Conservation (phyloP, 1,140 invertebrate genomes). For the Platorchestia sp. region DNA sequence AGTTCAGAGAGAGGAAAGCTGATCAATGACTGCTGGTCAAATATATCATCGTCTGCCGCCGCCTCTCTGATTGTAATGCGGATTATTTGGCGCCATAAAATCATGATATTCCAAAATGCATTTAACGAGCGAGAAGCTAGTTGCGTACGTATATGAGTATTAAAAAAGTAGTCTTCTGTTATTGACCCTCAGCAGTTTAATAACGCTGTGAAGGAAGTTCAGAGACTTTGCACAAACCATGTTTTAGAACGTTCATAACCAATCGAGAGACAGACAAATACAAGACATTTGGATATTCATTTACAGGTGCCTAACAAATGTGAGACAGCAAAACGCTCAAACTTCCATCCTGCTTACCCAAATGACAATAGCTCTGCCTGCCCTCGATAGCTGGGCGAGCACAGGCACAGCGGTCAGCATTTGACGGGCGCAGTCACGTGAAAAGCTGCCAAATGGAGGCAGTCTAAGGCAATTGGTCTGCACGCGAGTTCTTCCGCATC, state of each 20-base stretch:
- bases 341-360: neutral
- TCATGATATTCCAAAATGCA: neutral
- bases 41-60: neutral
- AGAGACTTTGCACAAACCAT: neutral
- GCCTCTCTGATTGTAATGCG: neutral
- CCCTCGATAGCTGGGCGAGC: neutral
- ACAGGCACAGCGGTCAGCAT: neutral
- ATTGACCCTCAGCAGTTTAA: neutral
- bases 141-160: neutral
- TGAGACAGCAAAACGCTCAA: neutral
- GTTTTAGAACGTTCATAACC: neutral
- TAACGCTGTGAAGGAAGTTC: neutral
- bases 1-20: neutral
- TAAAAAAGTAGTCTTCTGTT: neutral
- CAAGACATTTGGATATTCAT: neutral
- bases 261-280: neutral
- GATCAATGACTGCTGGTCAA: neutral
- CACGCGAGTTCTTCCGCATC: neutral
- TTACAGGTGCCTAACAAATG: neutral
- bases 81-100: neutral
- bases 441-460: neutral
- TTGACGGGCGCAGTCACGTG: neutral
- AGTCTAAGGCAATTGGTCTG: neutral
- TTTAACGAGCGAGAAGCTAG: neutral
- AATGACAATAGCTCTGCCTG: neutral